phyloP scores from a whole-genome alignment of 2,888 invertebrate genomes.

The Folsomia candida region DNA sequence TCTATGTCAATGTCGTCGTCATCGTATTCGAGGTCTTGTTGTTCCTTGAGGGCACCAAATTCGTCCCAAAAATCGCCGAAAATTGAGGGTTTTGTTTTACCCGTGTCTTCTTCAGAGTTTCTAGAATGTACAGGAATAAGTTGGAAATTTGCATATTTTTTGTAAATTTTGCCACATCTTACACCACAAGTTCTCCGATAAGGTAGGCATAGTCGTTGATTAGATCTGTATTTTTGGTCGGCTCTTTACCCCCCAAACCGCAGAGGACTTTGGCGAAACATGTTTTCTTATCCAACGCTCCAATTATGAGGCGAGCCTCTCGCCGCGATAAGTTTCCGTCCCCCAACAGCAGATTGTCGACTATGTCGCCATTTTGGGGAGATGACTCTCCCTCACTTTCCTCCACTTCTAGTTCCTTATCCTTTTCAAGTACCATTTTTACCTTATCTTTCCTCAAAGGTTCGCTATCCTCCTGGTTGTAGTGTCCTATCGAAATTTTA shows the following conservation, averaged over 20 bases:
- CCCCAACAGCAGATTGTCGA: background rate
- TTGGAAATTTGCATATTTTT: too few relatives aligned
- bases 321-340: background rate
- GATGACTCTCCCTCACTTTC: too few relatives aligned
- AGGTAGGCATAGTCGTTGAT: constrained; percentile 2
- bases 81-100: background rate
- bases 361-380: background rate
- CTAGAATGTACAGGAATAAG: too few relatives aligned
- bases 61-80: background rate
- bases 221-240: background rate
- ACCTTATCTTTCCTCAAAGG: background rate
- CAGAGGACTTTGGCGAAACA: constrained; percentile 5
- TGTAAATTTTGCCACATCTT: too few relatives aligned
- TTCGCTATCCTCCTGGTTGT: background rate
- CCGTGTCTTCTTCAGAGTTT: background rate
- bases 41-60: background rate
- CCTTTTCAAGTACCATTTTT: background rate
- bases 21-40: background rate
- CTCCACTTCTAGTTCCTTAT: background rate
- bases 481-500: background rate
- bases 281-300: background rate
- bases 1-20: background rate
- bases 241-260: background rate
- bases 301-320: background rate
- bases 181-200: background rate